Base-by-base conservation (phyloP, 2,888 invertebrate genomes). In the Napeogenes inachia region DNA sequence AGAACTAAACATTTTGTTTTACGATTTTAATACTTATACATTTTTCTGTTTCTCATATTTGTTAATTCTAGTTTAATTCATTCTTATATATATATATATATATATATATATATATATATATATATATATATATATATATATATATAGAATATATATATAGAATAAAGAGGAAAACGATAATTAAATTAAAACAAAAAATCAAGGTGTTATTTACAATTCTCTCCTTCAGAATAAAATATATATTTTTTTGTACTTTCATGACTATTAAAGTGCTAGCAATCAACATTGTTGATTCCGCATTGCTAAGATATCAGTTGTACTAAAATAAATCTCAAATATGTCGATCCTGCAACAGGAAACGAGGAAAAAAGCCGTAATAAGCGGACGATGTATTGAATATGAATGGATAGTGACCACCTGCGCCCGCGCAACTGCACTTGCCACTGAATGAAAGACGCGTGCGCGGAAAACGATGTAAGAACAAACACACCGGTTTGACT, bases 371-470 rank as follows among this genome's bases (percentile, higher is more conserved):
- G 65, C 70, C 63, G 72, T 70, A 73, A 73, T 74, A 73, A 73
- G 71, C 66, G 64, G 68, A 65, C 68, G 70, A 71, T 66, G 74
- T 68, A 70, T 71, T 71, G 75, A 74, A 75, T 76, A 73, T 66
- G 67, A 73, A 73, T 71, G 68, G 57, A 67, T 66, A 63, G 60
- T 61, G 70, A 61, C 69, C 75, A 75, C 74, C 75, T 75, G 75
- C 74, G 65, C 70, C 58, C 62, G 71, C 71, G 69, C 73, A 73
- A 71, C 74, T 70, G 75, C 63, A 55, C 66, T 62, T 67, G 68
- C 66, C 59, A 58, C 61, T 66, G 62, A 66, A 67, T 68, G 67
- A 62, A 58, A 53, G 66, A 66, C 71, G 71, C 71, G 71, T 71
- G 71, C 71, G 69, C 67, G 57, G 63, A 64, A 60, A 69, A 70